Conservation (phyloP, 2,888 invertebrate genomes). For the Caenorhabditis afra region DNA sequence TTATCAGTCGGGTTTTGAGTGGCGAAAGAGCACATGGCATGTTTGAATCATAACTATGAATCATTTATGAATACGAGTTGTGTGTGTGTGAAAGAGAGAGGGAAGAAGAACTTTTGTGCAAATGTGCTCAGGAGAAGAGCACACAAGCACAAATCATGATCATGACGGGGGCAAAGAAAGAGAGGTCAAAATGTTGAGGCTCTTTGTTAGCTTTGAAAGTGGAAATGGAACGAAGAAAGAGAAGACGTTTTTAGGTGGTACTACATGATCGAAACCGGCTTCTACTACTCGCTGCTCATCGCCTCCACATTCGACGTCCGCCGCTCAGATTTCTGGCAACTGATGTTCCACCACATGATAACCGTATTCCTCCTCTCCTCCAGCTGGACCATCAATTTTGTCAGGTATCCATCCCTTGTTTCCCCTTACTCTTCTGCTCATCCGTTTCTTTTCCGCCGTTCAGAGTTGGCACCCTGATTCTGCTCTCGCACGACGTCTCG, state of each 20-base stretch:
- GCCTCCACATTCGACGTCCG: slow-evolving; percentile 80
- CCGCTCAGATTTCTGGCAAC: slow-evolving; percentile 82
- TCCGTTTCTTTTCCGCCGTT: too few species aligned
- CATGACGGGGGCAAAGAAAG: neutral
- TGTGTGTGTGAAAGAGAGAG: neutral
- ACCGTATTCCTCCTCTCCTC: slow-evolving; percentile 82
- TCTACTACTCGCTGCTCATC: slow-evolving; percentile 82
- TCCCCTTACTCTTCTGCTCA: neutral
- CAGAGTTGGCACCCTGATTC: slow-evolving; percentile 81
- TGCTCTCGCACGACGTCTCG: slow-evolving; percentile 82
- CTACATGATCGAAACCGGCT: slow-evolving; percentile 82
- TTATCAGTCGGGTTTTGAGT: too few species aligned
- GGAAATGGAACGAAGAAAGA: too few species aligned
- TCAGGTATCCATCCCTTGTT: slow-evolving; percentile 59
- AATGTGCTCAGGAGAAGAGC: neutral
- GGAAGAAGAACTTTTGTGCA: neutral
- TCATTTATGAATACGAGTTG: slow-evolving; percentile 2
- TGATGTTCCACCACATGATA: slow-evolving; percentile 82
- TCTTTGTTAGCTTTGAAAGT: too few species aligned
- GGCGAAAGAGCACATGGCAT: neutral
- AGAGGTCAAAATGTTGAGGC: slow-evolving; percentile 1
- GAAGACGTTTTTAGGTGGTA: slow-evolving; percentile 80
- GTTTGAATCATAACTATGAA: neutral
- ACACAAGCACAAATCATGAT: slow-evolving; percentile 19
- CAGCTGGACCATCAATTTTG: slow-evolving; percentile 80